A percentile compares a stretch with the other conserved stretches of the same genome.
phyloP scores from a whole-genome alignment of 2,113 vertebrate genomes.

The Merops nubicus region DNA sequence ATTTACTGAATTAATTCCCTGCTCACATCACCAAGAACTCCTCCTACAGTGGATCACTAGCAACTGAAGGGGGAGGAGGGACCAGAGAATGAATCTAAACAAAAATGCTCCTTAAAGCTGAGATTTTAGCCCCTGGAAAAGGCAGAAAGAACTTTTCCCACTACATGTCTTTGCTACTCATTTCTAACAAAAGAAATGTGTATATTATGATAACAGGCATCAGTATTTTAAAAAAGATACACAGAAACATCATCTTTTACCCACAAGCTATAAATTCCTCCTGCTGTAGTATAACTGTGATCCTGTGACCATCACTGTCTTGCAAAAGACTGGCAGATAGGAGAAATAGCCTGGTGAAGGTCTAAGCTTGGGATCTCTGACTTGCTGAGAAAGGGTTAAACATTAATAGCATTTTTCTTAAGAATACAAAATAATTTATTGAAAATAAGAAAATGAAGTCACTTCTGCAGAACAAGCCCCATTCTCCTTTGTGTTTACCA shows the following conservation, averaged over 20 bases:
- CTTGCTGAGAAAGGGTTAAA: background rate
- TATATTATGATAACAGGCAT: background rate
- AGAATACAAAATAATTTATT: background rate
- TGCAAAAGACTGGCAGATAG: background rate
- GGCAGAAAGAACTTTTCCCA: background rate
- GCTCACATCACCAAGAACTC: background rate
- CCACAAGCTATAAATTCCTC: background rate
- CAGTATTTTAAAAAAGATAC: background rate
- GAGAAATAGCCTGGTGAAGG: background rate
- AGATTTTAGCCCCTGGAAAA: background rate
- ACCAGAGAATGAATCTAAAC: background rate
- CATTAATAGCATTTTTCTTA: background rate
- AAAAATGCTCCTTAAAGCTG: background rate
- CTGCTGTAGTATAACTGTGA: background rate
- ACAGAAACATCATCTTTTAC: background rate
- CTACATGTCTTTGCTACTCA: background rate
- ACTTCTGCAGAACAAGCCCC: slow-evolving; percentile 42
- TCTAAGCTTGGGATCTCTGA: background rate
- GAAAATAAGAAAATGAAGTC: background rate
- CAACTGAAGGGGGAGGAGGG: background rate
- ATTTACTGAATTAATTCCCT: slow-evolving; percentile 1
- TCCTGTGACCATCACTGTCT: background rate
- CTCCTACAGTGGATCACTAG: background rate
- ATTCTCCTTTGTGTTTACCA: slow-evolving; percentile 56
- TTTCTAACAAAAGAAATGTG: background rate